Evolutionary conservation across 2,888 invertebrate species (phyloP).

Genomic region (Agrotis clavis): DNA sequence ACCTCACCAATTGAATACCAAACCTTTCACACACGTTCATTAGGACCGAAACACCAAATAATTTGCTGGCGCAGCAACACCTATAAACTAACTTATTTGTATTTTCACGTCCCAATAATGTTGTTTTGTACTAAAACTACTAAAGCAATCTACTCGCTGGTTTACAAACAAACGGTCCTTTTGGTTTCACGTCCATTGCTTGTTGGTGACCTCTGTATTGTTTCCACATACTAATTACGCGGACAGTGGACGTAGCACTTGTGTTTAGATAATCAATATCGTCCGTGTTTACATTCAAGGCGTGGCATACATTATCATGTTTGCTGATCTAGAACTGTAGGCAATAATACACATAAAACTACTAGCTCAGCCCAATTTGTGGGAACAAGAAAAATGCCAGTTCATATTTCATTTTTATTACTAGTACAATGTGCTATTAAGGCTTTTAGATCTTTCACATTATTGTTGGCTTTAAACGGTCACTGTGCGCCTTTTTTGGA

Average conservation of each 20-base stretch:
- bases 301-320: slow-evolving; percentile 30
- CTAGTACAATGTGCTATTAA: slow-evolving; percentile 26
- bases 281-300: slow-evolving; percentile 32
- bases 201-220: slow-evolving; percentile 22
- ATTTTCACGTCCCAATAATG: slow-evolving; percentile 44
- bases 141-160: slow-evolving; percentile 27
- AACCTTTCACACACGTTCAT: slow-evolving; percentile 51
- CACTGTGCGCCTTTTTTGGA: neutral
- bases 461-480: slow-evolving; percentile 16
- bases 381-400: slow-evolving; percentile 1
- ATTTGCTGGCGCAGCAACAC: slow-evolving; percentile 29
- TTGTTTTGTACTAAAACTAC: slow-evolving; percentile 50
- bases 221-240: slow-evolving; percentile 42
- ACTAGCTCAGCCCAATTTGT: slow-evolving; percentile 16
- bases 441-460: slow-evolving; percentile 29
- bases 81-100: slow-evolving; percentile 51
- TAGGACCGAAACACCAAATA: slow-evolving; percentile 34
- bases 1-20: slow-evolving; percentile 51
- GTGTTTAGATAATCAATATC: slow-evolving; percentile 43
- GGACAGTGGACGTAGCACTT: slow-evolving; percentile 42
- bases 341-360: slow-evolving; percentile 14
- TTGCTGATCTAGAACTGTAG: slow-evolving; percentile 31
- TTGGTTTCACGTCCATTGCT: slow-evolving; percentile 35
- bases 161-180: too few relatives aligned
- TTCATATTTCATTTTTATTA: slow-evolving; percentile 50